phyloP scores from a whole-genome alignment of 2,797 vertebrate genomes.

The Mareca strepera region DNA sequence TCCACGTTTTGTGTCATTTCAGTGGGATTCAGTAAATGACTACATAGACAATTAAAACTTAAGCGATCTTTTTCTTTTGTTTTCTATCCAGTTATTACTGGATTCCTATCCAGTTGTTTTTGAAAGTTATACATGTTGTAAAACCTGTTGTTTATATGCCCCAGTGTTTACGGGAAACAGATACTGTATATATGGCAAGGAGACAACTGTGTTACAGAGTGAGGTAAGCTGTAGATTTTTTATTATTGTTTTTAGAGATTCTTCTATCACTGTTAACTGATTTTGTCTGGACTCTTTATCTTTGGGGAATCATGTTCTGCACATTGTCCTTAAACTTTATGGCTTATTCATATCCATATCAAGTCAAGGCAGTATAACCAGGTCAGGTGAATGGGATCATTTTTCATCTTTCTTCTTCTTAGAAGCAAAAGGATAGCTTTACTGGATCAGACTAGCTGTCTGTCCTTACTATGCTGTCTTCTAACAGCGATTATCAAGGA shows the following conservation, averaged over 20 bases:
- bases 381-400: neutral
- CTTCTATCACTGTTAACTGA: neutral
- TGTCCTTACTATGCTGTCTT: neutral
- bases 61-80: neutral
- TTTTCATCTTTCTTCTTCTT: neutral
- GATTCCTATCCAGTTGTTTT: neutral
- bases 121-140: neutral
- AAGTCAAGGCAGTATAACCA: neutral
- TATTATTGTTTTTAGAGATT: neutral
- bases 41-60: neutral
- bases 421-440: neutral
- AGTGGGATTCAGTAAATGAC: neutral
- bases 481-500: neutral
- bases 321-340: neutral
- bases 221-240: neutral
- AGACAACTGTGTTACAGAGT: neutral
- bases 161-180: neutral
- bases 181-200: neutral
- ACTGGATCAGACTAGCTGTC: neutral
- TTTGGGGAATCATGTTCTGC: neutral
- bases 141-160: neutral
- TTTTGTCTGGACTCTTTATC: neutral
- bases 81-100: neutral
- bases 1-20: neutral
- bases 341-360: neutral